Base-by-base conservation (phyloP, 2,113 vertebrate genomes). In the Paratilapia polleni region DNA sequence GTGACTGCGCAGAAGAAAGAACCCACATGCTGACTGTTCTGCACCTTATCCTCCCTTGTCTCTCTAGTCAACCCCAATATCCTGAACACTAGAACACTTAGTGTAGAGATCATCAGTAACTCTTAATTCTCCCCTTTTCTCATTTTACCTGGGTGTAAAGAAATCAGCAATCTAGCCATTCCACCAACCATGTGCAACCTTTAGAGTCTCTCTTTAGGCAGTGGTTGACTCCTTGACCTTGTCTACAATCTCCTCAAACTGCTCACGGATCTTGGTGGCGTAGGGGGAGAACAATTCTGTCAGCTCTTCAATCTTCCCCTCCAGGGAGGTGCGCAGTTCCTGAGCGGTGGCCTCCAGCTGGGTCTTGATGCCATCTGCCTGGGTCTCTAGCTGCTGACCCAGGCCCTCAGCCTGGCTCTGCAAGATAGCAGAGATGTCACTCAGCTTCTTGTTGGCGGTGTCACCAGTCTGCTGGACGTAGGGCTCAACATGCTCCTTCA, bases 281-380 rank as follows among this genome's bases (percentile, higher is more conserved):
- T 91, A 90, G 11, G 96, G 96, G 14, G 92, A 31, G 41, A 97
- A 15, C 84, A 96, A 38, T 15, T 92, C 81, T 26, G 89, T 93
- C 28, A 97, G 83, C 87, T 80, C 93, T 73, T 96, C 95, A 1
- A 96, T 75, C 59, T 91, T 92, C 36, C 93, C 94, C 17, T 96
- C 95, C 66, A 97, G 49, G 63, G 93, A 84, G 80, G 56, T 83
- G 56, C 95, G 94, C 12, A 97, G 86, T 0, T 93, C 90, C 62
- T 95, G 64, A 0, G 94, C 93, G 0, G 93, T 95, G 85, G 92
- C 43, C 83, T 96, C 94, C 86, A 97, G 62, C 74, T 96, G 95
- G 38, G 83, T 79, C 78, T 88, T 95, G 47, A 96, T 79, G 19
- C 34, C 88, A 15, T 90, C 83, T 4, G 94, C 95, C 76, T 95